Conservation (phyloP, 64 coral and sea anemone species). For the Porites lutea region DNA sequence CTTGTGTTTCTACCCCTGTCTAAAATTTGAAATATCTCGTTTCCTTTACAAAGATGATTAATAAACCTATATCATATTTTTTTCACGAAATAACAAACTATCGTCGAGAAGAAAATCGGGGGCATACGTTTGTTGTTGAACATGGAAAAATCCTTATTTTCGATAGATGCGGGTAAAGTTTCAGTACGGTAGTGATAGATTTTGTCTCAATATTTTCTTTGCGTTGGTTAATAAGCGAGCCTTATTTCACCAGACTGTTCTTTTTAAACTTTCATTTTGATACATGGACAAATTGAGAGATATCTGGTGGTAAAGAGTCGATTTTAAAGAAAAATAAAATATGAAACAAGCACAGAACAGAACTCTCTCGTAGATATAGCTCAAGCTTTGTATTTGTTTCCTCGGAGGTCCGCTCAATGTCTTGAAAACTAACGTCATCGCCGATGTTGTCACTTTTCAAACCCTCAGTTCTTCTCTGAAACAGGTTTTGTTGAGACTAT, state of each 20-base stretch:
- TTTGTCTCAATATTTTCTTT: not conserved
- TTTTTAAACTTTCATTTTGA: not conserved
- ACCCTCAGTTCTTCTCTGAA: not conserved
- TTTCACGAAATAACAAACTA: slow-evolving; percentile 52
- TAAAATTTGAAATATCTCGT: slow-evolving; percentile 38
- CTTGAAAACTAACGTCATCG: not conserved
- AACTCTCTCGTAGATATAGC: not conserved
- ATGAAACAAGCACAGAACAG: slow-evolving; percentile 60
- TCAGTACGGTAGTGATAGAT: not conserved
- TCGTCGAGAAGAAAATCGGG: not conserved
- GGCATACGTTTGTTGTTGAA: not conserved
- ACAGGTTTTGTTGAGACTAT: not conserved
- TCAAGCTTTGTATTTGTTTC: slow-evolving; percentile 31
- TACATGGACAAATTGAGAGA: not conserved
- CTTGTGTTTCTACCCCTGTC: slow-evolving; percentile 76
- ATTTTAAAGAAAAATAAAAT: slow-evolving; percentile 30
- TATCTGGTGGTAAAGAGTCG: not conserved
- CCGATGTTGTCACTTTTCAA: not conserved
- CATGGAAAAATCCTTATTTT: not conserved
- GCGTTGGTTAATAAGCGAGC: not conserved
- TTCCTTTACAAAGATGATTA: not conserved
- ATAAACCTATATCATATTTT: not conserved
- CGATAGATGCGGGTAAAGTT: not conserved
- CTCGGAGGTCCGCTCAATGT: slow-evolving; percentile 76
- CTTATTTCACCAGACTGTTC: not conserved